Evolutionary conservation across 2,113 vertebrate species (phyloP).

Genomic region (Misgurnus anguillicaudatus): DNA sequence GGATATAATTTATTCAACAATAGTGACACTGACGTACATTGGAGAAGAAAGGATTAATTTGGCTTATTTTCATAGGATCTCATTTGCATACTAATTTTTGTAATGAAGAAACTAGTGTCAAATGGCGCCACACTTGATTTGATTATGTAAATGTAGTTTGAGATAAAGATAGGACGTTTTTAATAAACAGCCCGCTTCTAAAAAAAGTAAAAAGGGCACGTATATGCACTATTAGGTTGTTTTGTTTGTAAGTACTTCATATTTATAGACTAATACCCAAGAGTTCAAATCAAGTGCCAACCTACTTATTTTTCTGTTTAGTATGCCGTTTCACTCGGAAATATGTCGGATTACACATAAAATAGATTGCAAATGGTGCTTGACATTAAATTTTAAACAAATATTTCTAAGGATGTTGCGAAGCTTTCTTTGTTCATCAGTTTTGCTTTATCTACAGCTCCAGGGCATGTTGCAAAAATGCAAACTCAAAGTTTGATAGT

Average conservation of each 20-base stretch:
- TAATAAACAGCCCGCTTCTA: not conserved
- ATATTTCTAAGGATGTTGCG: not conserved
- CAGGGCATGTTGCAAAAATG: not conserved
- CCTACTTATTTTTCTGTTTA: too few species aligned
- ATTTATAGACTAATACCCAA: too few species aligned
- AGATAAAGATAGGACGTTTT: constrained; percentile 4
- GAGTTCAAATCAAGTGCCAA: not conserved
- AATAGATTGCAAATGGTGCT: not conserved
- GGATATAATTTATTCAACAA: constrained; percentile 5
- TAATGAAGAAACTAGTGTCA: constrained; percentile 19
- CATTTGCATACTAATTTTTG: constrained; percentile 34
- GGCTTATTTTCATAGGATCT: not conserved
- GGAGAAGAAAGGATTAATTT: constrained; percentile 24
- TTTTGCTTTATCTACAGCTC: constrained; percentile 4
- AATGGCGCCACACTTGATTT: not conserved
- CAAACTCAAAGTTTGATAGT: not conserved
- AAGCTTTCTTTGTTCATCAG: not conserved
- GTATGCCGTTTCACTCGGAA: too few species aligned
- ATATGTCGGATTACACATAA: not conserved
- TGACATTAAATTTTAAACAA: not conserved
- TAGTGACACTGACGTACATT: not conserved
- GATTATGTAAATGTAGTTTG: constrained; percentile 34
- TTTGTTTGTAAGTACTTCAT: not conserved
- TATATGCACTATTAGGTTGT: not conserved
- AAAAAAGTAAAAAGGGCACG: not conserved